phyloP scores from a whole-genome alignment of 2,113 vertebrate genomes.

The human region GRCh38 chr14:73716001-73716500 shows the following conservation, averaged over 20 bases:
- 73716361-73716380: constrained; percentile 3
- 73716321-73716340: constrained; percentile 25
- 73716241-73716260: background rate
- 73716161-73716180: background rate
- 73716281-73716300: background rate
- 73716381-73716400: background rate
- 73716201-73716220: background rate
- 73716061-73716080: constrained; percentile 50
- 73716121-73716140: constrained; percentile 50
- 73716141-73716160: constrained; percentile 71
- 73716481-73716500: no score
- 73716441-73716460: no score
- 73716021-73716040: background rate
- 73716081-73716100: constrained; percentile 42
- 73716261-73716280: background rate
- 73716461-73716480: no score
- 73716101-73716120: background rate
- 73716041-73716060: background rate
- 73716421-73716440: no score
- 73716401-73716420: no score
- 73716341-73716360: background rate
- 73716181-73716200: background rate
- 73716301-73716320: constrained; percentile 28
- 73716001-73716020: constrained; percentile 20
- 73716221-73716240: background rate